phyloP scores from a whole-genome alignment of 2,888 invertebrate genomes.

The Hirtodrosophila alboralis region DNA sequence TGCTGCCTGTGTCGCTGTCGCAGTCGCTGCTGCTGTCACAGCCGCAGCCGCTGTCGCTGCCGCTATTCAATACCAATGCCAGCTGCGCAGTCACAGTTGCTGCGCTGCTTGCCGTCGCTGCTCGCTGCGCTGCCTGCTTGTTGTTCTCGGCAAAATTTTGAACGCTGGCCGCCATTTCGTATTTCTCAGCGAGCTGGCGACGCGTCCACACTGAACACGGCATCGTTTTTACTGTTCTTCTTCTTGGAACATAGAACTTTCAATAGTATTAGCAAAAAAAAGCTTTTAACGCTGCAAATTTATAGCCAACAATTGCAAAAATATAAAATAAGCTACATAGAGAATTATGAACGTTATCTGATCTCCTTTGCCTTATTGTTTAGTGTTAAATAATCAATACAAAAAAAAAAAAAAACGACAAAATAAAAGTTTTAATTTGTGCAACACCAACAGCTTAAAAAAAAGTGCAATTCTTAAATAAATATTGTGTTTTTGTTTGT shows the following conservation, averaged over 20 bases:
- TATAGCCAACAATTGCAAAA: constrained; percentile 27
- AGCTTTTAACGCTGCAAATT: constrained; percentile 54
- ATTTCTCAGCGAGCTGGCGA: constrained; percentile 81
- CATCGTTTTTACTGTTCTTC: constrained; percentile 32
- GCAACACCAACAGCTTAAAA: constrained; percentile 11
- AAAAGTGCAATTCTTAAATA: constrained; percentile 71
- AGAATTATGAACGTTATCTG: constrained; percentile 19
- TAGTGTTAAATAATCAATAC: constrained; percentile 19
- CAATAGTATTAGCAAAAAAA: constrained; percentile 66
- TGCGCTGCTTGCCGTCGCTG: constrained; percentile 3
- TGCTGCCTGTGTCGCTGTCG: constrained; percentile 23
- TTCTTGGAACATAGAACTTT: constrained; percentile 44
- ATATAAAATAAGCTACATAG: constrained; percentile 1
- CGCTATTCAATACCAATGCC: constrained; percentile 27
- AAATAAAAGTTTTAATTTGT: constrained; percentile 19
- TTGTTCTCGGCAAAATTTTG: constrained; percentile 69
- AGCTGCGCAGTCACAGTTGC: constrained; percentile 28
- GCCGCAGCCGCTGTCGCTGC: constrained; percentile 22
- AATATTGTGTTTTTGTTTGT: constrained; percentile 49
- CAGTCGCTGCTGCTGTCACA: constrained; percentile 20
- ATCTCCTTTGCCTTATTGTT: constrained; percentile 69
- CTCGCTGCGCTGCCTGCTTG: constrained; percentile 38
- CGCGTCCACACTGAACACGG: constrained; percentile 72
- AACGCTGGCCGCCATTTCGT: constrained; percentile 64
- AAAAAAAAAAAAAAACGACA: constrained; percentile 19